Evolutionary conservation across 2,888 invertebrate species (phyloP), one percentile per base, ranked within the genome.

Genomic region (Clunio marinus): DNA sequence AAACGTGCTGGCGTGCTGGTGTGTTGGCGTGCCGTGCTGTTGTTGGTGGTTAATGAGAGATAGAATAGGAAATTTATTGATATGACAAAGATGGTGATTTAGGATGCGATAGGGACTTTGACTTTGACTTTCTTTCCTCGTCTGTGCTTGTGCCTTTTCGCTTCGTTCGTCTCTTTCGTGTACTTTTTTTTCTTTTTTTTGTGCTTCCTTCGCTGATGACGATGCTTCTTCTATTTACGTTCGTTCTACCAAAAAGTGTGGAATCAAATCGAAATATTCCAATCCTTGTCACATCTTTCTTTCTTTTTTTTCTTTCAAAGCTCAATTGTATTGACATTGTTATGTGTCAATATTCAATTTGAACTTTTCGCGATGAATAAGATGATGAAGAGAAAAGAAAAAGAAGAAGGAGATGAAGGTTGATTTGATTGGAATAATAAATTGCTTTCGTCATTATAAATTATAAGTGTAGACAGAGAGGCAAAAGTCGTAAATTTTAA

Each of bases 241-340:
- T n/a, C n/a, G n/a, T 10, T 7, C 32, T 32, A 10, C 4, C 32
- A 32, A 32, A 32, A 7, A 32, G 32, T 7, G 32, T 32, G 5
- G 32, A 10, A 32, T n/a, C 5, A 32, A 32, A 32, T 7, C 3
- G 27, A 57, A 57, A 55, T 32, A 32, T 60, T 60, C 22, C 60
- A 60, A 60, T 60, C 60, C 60, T 37, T 60, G 60, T 60, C 60
- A 60, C 60, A 60, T 60, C 41, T 24, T 22, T 10, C 22, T 10
- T n/a, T n/a, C n/a, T n/a, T n/a, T n/a, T n/a, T n/a, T n/a, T n/a
- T n/a, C 17, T 20, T 46, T 20, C 22, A 37, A 17, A 3, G 35
- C 59, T 59, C 28, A 32, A 32, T 32, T 58, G 4, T 60, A 60
- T 60, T 60, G 60, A 60, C 60, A 60, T 60, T 60, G 60, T 60